These are phyloP conservation scores for Stercorarius parasiticus DNA, from an alignment of 2,113 vertebrate species.

Conservation along the genomic window DNA sequence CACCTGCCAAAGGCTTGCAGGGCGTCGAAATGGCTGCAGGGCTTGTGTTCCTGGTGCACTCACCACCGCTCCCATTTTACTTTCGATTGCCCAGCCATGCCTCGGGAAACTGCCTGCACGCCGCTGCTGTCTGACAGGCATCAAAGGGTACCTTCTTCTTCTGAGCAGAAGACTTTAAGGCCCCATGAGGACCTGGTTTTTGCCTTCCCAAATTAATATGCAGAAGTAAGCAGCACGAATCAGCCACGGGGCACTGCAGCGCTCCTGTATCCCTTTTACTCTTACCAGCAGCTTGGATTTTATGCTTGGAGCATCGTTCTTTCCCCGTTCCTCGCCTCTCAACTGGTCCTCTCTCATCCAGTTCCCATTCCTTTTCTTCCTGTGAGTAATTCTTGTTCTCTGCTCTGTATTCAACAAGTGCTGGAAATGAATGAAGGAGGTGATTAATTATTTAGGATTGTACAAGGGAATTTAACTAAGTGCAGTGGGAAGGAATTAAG, in stretches of 20 bases:
- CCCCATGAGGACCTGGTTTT: background rate
- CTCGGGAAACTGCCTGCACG: background rate
- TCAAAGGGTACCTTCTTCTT: background rate
- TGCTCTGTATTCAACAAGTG: slow-evolving; percentile 51
- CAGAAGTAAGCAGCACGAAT: slow-evolving; percentile 8
- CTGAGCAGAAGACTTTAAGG: background rate
- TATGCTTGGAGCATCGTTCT: background rate
- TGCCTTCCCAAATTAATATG: slow-evolving; percentile 36
- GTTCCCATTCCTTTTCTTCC: background rate
- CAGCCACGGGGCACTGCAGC: background rate
- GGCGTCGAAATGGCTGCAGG: background rate
- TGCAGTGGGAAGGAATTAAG: slow-evolving; percentile 57
- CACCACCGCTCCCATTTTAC: accelerated
- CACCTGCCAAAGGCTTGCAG: background rate
- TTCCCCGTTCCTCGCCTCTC: background rate
- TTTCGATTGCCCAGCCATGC: accelerated
- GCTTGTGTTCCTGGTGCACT: background rate
- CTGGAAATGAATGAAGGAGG: slow-evolving; percentile 36
- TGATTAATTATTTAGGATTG: slow-evolving; percentile 54
- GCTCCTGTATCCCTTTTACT: background rate
- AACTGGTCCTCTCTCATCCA: background rate
- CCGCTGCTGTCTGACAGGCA: background rate
- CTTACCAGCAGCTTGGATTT: background rate
- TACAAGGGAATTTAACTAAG: slow-evolving; percentile 48
- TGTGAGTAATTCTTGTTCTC: slow-evolving; percentile 8